phyloP scores from a whole-genome alignment of 2,113 vertebrate genomes.

The Mirza zaza region DNA sequence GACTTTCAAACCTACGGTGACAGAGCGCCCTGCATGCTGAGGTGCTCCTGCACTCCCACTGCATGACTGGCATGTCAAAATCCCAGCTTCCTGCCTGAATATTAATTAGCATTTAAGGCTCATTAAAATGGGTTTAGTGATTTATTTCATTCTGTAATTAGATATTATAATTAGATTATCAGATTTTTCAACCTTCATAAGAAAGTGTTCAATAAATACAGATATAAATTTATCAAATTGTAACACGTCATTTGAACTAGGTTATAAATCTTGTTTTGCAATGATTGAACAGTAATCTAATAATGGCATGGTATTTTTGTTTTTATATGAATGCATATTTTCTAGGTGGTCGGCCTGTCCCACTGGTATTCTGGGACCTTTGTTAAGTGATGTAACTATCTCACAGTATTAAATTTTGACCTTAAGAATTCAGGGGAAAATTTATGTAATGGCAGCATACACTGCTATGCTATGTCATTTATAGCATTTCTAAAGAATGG shows the following conservation, averaged over 20 bases:
- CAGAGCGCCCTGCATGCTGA: not conserved
- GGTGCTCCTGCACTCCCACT: not conserved
- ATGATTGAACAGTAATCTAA: not conserved
- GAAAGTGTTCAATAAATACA: constrained; percentile 64
- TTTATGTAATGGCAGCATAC: not conserved
- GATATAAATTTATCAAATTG: constrained; percentile 61
- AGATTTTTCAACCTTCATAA: constrained; percentile 66
- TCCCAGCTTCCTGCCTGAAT: constrained; percentile 31
- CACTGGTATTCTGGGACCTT: not conserved
- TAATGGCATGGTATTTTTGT: not conserved
- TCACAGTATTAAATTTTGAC: not conserved
- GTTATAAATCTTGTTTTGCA: constrained; percentile 41
- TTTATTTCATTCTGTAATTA: constrained; percentile 72
- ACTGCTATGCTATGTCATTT: not conserved
- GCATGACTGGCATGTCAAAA: not conserved
- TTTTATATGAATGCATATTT: not conserved
- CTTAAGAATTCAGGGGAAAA: not conserved
- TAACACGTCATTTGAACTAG: constrained; percentile 46
- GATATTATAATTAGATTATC: constrained; percentile 71
- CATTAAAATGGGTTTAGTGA: constrained; percentile 65
- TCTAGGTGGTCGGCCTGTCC: not conserved
- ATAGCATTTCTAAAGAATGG: not conserved
- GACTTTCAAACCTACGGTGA: not conserved
- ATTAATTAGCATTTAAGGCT: constrained; percentile 61
- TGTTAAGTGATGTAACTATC: not conserved